Percentiles rank a stretch among this genome's conserved stretches.
These are phyloP conservation scores for Drosophila bipectinata DNA, from an alignment of 1,140 invertebrate species.

Conservation along the genomic window DNA sequence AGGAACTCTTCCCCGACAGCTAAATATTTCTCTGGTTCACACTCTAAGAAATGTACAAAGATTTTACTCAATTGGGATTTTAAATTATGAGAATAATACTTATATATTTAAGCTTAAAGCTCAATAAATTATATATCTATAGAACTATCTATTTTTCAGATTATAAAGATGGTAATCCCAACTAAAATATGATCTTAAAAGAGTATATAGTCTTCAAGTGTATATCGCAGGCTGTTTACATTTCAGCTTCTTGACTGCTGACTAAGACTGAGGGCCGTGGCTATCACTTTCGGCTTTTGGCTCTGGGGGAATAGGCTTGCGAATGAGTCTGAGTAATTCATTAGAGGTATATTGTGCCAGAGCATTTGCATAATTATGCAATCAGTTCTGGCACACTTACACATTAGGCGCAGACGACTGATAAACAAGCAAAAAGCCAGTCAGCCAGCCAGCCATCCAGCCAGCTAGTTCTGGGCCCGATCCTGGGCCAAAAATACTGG, in stretches of 20 bases:
- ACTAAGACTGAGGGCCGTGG: conserved; percentile 40
- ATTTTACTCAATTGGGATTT: too few species aligned
- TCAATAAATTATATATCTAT: too few species aligned
- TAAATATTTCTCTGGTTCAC: neutral
- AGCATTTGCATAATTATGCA: conserved; percentile 80
- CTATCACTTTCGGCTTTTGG: conserved; percentile 35
- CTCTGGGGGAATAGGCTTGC: neutral
- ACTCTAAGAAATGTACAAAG: neutral
- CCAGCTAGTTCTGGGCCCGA: conserved; percentile 4
- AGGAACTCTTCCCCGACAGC: conserved; percentile 2
- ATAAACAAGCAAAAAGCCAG: conserved; percentile 58
- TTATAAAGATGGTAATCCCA: too few species aligned
- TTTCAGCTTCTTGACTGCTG: conserved; percentile 32
- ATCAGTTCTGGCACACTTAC: conserved; percentile 81
- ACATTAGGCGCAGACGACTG: conserved; percentile 77
- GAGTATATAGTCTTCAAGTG: neutral
- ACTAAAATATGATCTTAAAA: neutral
- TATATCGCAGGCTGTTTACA: conserved; percentile 4
- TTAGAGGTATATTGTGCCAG: conserved; percentile 73
- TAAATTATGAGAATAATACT: too few species aligned
- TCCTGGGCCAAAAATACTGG: conserved; percentile 23
- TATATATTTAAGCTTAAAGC: too few species aligned
- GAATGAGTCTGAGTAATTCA: conserved; percentile 65
- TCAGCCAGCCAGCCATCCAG: neutral
- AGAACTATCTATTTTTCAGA: too few species aligned